Percentiles rank a stretch among this genome's conserved stretches.
Evolutionary conservation across 2,797 vertebrate genomes (phyloP).

Genomic region (Nothura maculosa): DNA sequence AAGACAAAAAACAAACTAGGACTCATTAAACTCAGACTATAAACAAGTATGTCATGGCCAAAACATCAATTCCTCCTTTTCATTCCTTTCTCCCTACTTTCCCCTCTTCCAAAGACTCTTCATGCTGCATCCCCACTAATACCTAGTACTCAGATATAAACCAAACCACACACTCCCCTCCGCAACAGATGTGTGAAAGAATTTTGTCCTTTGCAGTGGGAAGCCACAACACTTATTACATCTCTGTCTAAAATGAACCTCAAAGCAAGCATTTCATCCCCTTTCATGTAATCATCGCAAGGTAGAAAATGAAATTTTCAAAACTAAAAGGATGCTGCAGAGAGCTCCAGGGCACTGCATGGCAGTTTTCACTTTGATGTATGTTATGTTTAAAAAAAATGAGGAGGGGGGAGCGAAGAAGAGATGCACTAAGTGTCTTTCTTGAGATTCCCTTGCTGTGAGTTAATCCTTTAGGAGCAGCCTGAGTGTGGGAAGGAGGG

Average conservation of each 20-base stretch:
- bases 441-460: conserved; percentile 66
- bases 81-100: not conserved
- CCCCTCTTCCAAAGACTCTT: not conserved
- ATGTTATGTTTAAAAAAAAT: conserved; percentile 42
- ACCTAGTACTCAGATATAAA: conserved; percentile 5
- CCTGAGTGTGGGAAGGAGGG: conserved; percentile 49
- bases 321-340: conserved; percentile 83
- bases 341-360: conserved; percentile 77
- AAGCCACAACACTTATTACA: conserved; percentile 79
- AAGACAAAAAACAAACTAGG: conserved; percentile 31
- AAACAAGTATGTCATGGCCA: conserved; percentile 36
- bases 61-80: conserved; percentile 5
- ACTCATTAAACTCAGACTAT: conserved; percentile 24
- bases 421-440: conserved; percentile 55
- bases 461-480: conserved; percentile 71
- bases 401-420: too few species aligned
- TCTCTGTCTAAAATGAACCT: conserved; percentile 80
- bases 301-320: conserved; percentile 83
- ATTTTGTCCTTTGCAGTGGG: conserved; percentile 73
- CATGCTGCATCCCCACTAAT: not conserved
- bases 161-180: not conserved
- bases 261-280: conserved; percentile 81
- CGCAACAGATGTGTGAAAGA: conserved; percentile 36
- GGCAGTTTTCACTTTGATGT: conserved; percentile 82
- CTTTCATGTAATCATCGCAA: conserved; percentile 80